Base-by-base conservation (phyloP, 92 coral and sea anemone genomes). In the Plumapathes pennacea region DNA sequence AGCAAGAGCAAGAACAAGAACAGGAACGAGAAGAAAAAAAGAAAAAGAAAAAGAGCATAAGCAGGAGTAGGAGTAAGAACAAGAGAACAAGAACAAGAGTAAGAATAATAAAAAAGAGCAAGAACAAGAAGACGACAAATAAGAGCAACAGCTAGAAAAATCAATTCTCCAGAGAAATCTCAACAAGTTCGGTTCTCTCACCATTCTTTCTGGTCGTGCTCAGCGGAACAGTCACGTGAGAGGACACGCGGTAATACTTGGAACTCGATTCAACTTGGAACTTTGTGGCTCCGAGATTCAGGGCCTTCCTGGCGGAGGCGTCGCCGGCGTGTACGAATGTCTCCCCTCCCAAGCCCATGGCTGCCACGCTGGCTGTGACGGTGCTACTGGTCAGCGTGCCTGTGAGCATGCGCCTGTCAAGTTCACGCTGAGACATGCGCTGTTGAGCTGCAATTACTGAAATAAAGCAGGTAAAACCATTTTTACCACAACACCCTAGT, bases 381-480 rank as follows among this genome's bases (percentile, higher is more conserved):
- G 92, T 76, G 47, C 92, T 81, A 60, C 95, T 88, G 76, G 71
- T 67, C 54, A 92, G 48, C 7, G 96, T 88, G 30, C 96, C 90
- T 13, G 98, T 94, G 19, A 94, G 61, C 63, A 59, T 80, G 20
- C 98, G 98, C 38, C 98, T 92, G 29, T 64, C 84, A 32, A 77
- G 56, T 58, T 84, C 96, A 19, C 74, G 85, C 23, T 83, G 83
- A 21, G 98, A 92, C 98, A 92, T 92, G 64, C 86, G 95, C 71
- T 92, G 96, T 47, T 88, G 94, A 40, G 96, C 98, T 45, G 96
- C 91, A 20, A 64, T 69, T 31, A 89, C 98, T 88, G 77, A 31
- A 75, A 71, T n/a, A n/a, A n/a, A n/a, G n/a, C n/a, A n/a, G n/a
- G n/a, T n/a, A n/a, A n/a, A n/a, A n/a, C n/a, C n/a, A n/a, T n/a